Conservation (phyloP, 35 echinoderm and acorn worm species). For the Anneissia japonica region DNA sequence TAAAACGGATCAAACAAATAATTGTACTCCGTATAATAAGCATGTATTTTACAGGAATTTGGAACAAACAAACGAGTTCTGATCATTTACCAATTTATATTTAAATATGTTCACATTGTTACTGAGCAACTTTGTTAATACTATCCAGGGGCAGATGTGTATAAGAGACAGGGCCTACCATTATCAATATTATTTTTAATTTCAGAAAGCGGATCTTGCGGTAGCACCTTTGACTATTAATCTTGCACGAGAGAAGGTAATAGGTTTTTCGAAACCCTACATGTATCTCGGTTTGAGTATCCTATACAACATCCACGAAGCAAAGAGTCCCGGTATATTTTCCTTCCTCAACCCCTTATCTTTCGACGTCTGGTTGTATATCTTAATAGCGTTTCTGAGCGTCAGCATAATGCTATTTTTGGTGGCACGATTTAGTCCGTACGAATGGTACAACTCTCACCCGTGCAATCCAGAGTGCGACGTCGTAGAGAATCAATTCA, state of each 20-base stretch:
- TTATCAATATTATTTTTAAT: constrained; percentile 2
- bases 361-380: constrained; percentile 90
- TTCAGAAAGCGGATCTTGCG: constrained; percentile 80
- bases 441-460: constrained; percentile 96
- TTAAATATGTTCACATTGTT: too few relatives aligned
- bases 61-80: too few relatives aligned
- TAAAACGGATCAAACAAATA: background rate
- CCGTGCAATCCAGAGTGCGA: constrained; percentile 89
- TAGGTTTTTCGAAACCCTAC: constrained; percentile 92
- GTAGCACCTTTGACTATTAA: constrained; percentile 88
- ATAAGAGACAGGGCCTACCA: background rate
- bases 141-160: background rate
- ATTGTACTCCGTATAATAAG: background rate
- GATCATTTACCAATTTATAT: too few relatives aligned
- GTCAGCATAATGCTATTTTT: constrained; percentile 73
- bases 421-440: constrained; percentile 80
- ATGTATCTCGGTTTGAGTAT: constrained; percentile 90
- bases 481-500: constrained; percentile 87
- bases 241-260: constrained; percentile 69
- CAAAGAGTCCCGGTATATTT: constrained; percentile 85
- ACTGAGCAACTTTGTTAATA: too few relatives aligned
- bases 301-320: constrained; percentile 66
- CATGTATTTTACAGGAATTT: background rate
- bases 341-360: constrained; percentile 79
- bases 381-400: constrained; percentile 71